These are phyloP conservation scores for Conopomorpha cramerella DNA, from an alignment of 1,140 invertebrate species.

Conservation along the genomic window DNA sequence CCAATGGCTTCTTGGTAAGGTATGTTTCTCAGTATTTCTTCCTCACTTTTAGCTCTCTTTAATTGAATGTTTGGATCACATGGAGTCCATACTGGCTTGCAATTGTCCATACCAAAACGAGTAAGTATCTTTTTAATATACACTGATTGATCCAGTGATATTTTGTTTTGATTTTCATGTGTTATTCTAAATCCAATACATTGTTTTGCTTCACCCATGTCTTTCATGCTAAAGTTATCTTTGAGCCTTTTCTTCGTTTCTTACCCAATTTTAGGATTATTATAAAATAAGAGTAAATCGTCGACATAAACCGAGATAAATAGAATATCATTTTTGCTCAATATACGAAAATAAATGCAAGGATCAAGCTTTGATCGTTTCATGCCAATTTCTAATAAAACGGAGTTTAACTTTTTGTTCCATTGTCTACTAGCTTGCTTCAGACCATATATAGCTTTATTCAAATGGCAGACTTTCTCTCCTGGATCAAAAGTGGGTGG, in stretches of 20 bases:
- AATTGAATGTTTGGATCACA: constrained; percentile 12
- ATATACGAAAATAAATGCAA: no score
- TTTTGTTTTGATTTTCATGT: constrained; percentile 7
- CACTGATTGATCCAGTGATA: constrained; percentile 7
- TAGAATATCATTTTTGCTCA: constrained; percentile 1
- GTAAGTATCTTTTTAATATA: constrained; percentile 10
- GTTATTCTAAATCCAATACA: constrained; percentile 22
- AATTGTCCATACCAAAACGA: constrained; percentile 19
- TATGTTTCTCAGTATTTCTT: constrained; percentile 4
- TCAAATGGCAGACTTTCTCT: no score
- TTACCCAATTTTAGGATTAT: no score
- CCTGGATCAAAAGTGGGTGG: no score
- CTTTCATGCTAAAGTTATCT: constrained; percentile 17
- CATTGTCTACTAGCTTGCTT: no score
- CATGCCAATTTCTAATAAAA: no score
- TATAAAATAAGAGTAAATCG: background rate
- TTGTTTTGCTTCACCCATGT: no score
- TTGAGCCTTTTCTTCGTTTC: constrained; percentile 7
- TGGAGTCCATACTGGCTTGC: constrained; percentile 17
- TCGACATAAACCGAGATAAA: no score
- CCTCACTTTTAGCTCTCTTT: no score
- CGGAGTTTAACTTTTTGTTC: no score
- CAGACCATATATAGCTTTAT: no score
- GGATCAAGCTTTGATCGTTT: no score
- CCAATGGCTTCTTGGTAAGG: background rate